phyloP scores from a whole-genome alignment of 2,113 vertebrate species.

The Xiphophorus couchianus region DNA sequence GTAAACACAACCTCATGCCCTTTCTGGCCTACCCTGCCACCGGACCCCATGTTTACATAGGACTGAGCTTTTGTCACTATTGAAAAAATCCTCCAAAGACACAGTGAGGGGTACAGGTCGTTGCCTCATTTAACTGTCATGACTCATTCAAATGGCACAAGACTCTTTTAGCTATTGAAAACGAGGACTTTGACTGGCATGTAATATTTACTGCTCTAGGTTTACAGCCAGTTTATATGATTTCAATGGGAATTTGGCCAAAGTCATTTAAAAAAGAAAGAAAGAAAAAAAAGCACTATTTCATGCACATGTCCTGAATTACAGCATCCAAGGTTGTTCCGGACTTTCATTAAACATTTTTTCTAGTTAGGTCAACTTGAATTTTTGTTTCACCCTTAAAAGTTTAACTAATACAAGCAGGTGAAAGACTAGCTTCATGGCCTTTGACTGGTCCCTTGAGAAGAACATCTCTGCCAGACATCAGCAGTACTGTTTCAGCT shows the following conservation, averaged over 20 bases:
- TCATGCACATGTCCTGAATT: constrained; percentile 9
- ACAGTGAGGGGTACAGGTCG: not conserved
- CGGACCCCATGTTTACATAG: constrained; percentile 41
- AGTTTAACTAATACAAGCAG: constrained; percentile 9
- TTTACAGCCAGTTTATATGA: constrained; percentile 35
- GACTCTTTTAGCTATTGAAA: constrained; percentile 8
- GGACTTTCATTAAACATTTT: not conserved
- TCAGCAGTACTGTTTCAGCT: constrained; percentile 46
- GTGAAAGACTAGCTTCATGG: constrained; percentile 44
- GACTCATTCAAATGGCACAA: constrained; percentile 35
- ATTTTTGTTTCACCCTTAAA: constrained; percentile 37
- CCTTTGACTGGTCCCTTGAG: constrained; percentile 21
- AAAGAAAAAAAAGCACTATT: not conserved
- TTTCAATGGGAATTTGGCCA: constrained; percentile 4
- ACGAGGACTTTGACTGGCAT: constrained; percentile 18
- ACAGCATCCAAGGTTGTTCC: constrained; percentile 8
- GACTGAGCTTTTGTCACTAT: constrained; percentile 30
- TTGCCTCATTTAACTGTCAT: constrained; percentile 24
- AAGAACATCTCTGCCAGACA: constrained; percentile 18
- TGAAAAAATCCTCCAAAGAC: constrained; percentile 28
- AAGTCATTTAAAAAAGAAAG: not conserved
- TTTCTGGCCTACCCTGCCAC: constrained; percentile 25
- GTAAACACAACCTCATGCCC: constrained; percentile 42
- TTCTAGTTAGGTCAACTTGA: constrained; percentile 18
- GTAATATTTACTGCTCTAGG: constrained; percentile 8